Evolutionary conservation across 2,888 invertebrate species (phyloP).

Genomic region (Athalia circularis): DNA sequence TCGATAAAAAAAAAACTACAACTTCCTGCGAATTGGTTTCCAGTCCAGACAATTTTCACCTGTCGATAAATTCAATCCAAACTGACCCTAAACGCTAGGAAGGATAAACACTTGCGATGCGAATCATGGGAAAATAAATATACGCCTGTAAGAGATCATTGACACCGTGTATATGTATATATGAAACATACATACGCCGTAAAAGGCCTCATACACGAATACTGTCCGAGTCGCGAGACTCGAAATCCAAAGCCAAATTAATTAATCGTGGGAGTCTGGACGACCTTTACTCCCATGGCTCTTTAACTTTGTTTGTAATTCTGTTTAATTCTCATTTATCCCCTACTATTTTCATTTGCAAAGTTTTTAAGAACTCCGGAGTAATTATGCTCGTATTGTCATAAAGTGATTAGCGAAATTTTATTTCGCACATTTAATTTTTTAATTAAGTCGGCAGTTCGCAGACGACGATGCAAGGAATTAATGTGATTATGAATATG

Average conservation of each 20-base stretch:
- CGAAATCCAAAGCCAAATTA: conserved; percentile 38
- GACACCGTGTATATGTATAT: conserved; percentile 8
- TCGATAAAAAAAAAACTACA: conserved; percentile 10
- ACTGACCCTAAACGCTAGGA: not conserved
- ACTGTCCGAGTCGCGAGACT: conserved; percentile 7
- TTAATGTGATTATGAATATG: too few species aligned
- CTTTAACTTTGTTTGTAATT: not conserved
- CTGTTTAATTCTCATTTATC: not conserved
- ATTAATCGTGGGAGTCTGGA: conserved; percentile 39
- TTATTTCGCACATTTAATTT: too few species aligned
- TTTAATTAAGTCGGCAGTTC: too few species aligned
- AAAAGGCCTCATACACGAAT: not conserved
- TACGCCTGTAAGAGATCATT: conserved; percentile 30
- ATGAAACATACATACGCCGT: too few species aligned
- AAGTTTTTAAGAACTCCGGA: too few species aligned
- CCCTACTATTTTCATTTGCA: not conserved
- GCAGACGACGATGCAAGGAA: too few species aligned
- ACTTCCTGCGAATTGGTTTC: conserved; percentile 21
- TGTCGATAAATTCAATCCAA: conserved; percentile 34
- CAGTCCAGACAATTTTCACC: conserved; percentile 27
- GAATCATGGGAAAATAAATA: conserved; percentile 30
- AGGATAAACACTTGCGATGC: conserved; percentile 3
- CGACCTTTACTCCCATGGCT: not conserved
- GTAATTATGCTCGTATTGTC: too few species aligned
- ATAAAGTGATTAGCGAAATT: too few species aligned